Evolutionary conservation across 2,888 invertebrate species (phyloP).

Genomic region (Epinotia nisella): DNA sequence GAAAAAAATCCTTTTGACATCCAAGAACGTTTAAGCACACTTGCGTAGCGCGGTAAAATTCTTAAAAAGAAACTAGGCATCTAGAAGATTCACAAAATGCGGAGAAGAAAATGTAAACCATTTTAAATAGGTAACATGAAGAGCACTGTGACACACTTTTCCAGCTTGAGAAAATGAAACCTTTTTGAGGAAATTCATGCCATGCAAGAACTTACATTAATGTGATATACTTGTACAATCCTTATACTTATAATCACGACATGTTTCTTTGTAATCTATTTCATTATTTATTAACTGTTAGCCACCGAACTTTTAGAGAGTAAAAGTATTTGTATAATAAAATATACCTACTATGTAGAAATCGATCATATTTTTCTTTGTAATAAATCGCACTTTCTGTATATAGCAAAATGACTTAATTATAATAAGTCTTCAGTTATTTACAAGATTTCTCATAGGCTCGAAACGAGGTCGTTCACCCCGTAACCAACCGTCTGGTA

Average conservation of each 20-base stretch:
- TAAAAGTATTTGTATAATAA: neutral
- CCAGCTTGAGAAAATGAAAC: slow-evolving; percentile 2
- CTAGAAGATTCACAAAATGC: slow-evolving; percentile 22
- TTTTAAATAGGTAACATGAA: slow-evolving; percentile 26
- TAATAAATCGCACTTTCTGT: neutral
- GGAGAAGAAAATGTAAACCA: slow-evolving; percentile 34
- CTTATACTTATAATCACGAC: too few relatives aligned
- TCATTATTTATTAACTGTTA: neutral
- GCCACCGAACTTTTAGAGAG: too few relatives aligned
- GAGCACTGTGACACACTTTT: slow-evolving; percentile 27
- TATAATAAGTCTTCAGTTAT: slow-evolving; percentile 28
- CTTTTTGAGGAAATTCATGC: slow-evolving; percentile 4
- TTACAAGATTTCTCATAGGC: slow-evolving; percentile 59
- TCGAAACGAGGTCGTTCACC: slow-evolving; percentile 69
- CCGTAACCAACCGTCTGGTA: slow-evolving; percentile 62
- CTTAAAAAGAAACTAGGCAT: slow-evolving; percentile 35
- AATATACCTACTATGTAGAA: neutral
- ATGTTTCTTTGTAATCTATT: neutral
- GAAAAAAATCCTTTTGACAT: slow-evolving; percentile 11
- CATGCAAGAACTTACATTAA: neutral
- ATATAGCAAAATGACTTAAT: neutral
- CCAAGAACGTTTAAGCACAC: slow-evolving; percentile 9
- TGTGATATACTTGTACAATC: too few relatives aligned
- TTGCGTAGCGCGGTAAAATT: slow-evolving; percentile 25
- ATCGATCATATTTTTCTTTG: too few relatives aligned